Conservation (phyloP, 2,888 invertebrate genomes). For the Calliopum simillimum region DNA sequence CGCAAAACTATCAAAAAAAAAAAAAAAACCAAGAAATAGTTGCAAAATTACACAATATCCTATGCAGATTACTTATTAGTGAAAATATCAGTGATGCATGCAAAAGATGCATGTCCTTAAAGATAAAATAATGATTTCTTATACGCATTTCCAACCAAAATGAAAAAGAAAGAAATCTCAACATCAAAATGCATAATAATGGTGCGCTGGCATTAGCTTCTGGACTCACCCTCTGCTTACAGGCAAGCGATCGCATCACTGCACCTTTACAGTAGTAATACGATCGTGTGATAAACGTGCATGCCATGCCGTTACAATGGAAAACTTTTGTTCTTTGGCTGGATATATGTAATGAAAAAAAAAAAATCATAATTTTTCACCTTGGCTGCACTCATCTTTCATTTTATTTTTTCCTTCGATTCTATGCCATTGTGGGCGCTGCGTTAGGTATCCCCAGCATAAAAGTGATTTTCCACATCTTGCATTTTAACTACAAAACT, state of each 20-base stretch:
- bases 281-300: conserved; percentile 17
- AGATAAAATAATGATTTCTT: conserved; percentile 5
- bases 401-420: neutral
- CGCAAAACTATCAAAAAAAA: conserved; percentile 1
- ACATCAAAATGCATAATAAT: conserved; percentile 12
- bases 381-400: conserved; percentile 11
- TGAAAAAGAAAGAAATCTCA: conserved; percentile 10
- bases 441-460: neutral
- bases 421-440: conserved; percentile 30
- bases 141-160: too few relatives aligned
- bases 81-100: neutral
- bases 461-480: neutral
- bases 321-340: conserved; percentile 13
- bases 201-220: conserved; percentile 19
- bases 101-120: neutral
- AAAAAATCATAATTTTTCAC: conserved; percentile 29
- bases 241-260: neutral
- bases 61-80: conserved; percentile 26
- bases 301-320: conserved; percentile 1
- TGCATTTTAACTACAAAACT: neutral
- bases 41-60: conserved; percentile 15
- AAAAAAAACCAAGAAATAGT: conserved; percentile 13
- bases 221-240: conserved; percentile 25
- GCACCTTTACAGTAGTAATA: conserved; percentile 28
- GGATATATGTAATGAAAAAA: neutral